Evolutionary conservation across 2,888 invertebrate genomes (phyloP).

Genomic region (Fragum fragum): DNA sequence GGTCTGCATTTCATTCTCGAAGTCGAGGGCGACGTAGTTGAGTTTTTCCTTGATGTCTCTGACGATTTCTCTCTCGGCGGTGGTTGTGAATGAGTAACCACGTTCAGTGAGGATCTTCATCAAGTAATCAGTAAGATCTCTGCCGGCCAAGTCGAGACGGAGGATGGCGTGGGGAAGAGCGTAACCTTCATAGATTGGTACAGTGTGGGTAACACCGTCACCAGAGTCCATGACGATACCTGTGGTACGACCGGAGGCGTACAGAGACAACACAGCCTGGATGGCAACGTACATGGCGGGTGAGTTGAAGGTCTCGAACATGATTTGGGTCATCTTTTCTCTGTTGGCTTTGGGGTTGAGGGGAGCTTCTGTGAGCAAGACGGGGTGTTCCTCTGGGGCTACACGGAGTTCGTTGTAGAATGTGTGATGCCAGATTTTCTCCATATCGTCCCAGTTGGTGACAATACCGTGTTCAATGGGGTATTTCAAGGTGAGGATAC

Average conservation of each 20-base stretch:
- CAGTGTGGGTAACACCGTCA: conserved; percentile 20
- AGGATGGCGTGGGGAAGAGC: conserved; percentile 26
- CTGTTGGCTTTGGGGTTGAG: conserved; percentile 25
- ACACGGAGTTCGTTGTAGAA: conserved; percentile 31
- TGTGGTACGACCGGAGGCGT: conserved; percentile 23
- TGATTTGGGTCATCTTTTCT: conserved; percentile 29
- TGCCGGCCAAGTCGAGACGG: conserved; percentile 18
- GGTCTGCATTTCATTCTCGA: conserved; percentile 16
- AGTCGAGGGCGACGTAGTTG: conserved; percentile 23
- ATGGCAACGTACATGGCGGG: conserved; percentile 26
- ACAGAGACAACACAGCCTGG: conserved; percentile 20
- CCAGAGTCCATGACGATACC: conserved; percentile 27
- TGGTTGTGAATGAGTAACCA: conserved; percentile 29
- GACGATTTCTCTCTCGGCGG: conserved; percentile 25
- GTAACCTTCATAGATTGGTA: conserved; percentile 25
- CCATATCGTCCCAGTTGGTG: conserved; percentile 30
- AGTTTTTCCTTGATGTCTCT: conserved; percentile 25
- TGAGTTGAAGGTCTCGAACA: conserved; percentile 26
- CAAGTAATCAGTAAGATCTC: conserved; percentile 26
- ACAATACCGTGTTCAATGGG: conserved; percentile 27
- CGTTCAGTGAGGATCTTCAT: conserved; percentile 27
- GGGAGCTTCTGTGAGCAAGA: conserved; percentile 23
- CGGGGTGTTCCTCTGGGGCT: conserved; percentile 19
- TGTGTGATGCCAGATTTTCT: conserved; percentile 30
- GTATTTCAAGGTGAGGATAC: conserved; percentile 30